These are phyloP conservation scores for Calliopsis andreniformis DNA, from an alignment of 1,140 invertebrate genomes.

Conservation along the genomic window DNA sequence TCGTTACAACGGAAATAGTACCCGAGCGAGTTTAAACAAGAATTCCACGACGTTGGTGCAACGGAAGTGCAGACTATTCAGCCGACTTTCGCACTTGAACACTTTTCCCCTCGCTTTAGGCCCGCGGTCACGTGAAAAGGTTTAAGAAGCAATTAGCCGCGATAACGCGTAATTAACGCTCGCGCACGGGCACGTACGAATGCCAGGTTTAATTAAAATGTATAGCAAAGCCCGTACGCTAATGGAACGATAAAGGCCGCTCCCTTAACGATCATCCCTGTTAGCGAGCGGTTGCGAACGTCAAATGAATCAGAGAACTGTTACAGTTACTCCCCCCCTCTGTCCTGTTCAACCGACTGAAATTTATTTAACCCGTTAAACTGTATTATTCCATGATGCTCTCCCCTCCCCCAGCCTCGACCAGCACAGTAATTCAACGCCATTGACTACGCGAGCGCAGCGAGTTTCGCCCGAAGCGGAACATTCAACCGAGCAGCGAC, in stretches of 20 bases:
- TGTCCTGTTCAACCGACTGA: neutral
- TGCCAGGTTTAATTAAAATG: constrained; percentile 37
- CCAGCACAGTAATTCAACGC: neutral
- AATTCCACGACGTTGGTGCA: neutral
- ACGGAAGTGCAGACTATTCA: neutral
- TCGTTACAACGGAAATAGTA: no score
- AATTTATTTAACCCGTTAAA: constrained; percentile 29
- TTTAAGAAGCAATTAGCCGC: constrained; percentile 58
- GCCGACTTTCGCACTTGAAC: neutral
- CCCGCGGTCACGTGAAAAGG: neutral
- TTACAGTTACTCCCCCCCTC: neutral
- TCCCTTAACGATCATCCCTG: constrained; percentile 29
- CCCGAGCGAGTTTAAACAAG: no score
- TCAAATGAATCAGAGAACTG: constrained; percentile 13
- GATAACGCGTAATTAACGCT: constrained; percentile 62
- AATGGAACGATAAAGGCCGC: constrained; percentile 32
- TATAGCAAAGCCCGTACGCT: constrained; percentile 5
- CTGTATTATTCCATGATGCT: neutral
- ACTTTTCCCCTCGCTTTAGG: neutral
- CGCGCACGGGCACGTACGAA: constrained; percentile 5
- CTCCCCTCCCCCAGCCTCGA: no score
- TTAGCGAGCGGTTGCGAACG: neutral
- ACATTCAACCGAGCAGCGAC: no score
- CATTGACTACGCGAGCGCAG: neutral
- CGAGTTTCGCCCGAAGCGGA: neutral